A percentile compares a stretch with the other conserved stretches of the same genome.
phyloP scores from a whole-genome alignment of 2,888 invertebrate species.

The Vesta saturnalis region DNA sequence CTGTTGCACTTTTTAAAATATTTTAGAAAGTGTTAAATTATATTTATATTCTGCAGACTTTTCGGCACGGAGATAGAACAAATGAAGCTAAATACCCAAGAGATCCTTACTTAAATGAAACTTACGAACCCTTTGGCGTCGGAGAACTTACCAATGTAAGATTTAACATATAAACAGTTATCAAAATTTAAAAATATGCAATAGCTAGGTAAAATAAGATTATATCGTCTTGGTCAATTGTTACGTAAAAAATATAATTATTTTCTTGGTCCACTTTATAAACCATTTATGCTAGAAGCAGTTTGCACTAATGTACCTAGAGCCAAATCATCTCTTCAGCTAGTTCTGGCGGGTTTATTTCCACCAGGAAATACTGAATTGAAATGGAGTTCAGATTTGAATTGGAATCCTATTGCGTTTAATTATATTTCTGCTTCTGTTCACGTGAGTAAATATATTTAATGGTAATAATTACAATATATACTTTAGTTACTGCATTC shows the following conservation, averaged over 20 bases:
- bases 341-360: background rate
- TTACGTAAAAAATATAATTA: background rate
- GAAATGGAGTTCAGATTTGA: background rate
- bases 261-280: background rate
- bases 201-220: background rate
- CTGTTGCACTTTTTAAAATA: too few relatives aligned
- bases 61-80: slow-evolving; percentile 6
- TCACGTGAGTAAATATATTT: too few relatives aligned
- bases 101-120: background rate
- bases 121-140: background rate
- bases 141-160: slow-evolving; percentile 1
- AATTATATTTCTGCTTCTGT: background rate
- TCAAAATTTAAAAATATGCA: background rate
- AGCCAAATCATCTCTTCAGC: background rate
- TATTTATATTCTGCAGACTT: background rate
- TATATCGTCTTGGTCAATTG: background rate
- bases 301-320: background rate
- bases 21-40: background rate
- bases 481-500: background rate
- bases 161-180: background rate
- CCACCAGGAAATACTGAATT: background rate
- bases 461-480: background rate
- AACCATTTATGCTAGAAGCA: background rate
- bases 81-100: background rate
- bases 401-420: background rate